Conservation (phyloP, 2,113 vertebrate genomes). For the Brachypodius melanocephalos region DNA sequence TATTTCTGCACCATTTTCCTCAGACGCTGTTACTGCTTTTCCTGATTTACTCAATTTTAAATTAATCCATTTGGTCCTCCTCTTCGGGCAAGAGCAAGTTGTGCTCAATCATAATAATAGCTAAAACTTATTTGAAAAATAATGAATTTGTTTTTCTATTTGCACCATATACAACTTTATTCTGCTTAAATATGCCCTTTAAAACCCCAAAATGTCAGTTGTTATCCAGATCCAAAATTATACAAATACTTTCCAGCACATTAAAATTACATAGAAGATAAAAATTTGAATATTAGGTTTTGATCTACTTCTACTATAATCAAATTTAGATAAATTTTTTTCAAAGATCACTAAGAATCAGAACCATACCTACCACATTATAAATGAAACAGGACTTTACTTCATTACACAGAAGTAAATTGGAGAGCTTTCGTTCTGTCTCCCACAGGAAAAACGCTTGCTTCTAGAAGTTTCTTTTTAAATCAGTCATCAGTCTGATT, state of each 20-base stretch:
- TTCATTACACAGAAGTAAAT: background rate
- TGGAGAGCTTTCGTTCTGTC: background rate
- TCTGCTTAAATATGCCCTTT: background rate
- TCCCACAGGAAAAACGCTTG: background rate
- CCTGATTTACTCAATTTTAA: background rate
- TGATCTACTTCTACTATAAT: background rate
- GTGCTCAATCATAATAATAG: background rate
- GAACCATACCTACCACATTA: background rate
- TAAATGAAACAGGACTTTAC: background rate
- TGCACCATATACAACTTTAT: background rate
- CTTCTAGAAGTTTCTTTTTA: background rate
- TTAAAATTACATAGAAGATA: background rate
- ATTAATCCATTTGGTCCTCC: background rate
- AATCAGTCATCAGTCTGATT: background rate
- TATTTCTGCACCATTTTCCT: background rate
- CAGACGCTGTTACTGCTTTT: background rate
- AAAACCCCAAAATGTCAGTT: background rate
- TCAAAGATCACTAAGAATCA: background rate
- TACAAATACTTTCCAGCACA: background rate
- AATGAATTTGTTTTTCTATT: background rate
- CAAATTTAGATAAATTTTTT: background rate
- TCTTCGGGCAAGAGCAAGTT: background rate
- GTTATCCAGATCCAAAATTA: background rate
- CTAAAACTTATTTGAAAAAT: background rate
- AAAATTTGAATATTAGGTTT: background rate